Evolutionary conservation across 2,797 vertebrate genomes (phyloP), one percentile per base, ranked within the genome.

Genomic region (Alfaro cultratus): DNA sequence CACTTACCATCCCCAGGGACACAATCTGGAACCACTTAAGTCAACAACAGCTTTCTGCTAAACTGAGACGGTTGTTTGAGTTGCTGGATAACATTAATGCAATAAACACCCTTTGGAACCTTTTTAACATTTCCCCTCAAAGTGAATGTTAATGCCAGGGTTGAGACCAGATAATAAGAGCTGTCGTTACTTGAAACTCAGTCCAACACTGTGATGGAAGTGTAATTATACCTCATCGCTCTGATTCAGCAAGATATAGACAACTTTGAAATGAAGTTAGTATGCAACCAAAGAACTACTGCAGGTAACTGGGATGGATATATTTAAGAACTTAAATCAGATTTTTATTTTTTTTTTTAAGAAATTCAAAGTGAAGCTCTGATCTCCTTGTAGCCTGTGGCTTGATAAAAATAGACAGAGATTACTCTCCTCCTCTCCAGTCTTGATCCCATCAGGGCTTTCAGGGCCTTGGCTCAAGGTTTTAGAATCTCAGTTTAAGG

Each of bases 391-490:
- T 45, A 71, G 41, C 68, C 68, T 71, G 39, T 71, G 43, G 41
- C 68, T 71, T 45, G 68, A 71, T 45, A 71, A n/a, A 45, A 71
- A 71, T 45, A 71, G 41, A 71, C 68, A 45, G 41, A 41, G 64
- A n/a, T 71, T 71, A 29, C 3, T 45, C 41, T 15, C 68, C 23
- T 68, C 21, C 23, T 45, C 41, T 45, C 39, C 39, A 45, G 68
- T 71, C 41, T 71, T 71, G 26, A 71, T 71, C 41, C 68, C 68
- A 45, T 71, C 68, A 71, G 68, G 41, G 68, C 68, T 43, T 45
- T n/a, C 39, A 71, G 68, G 41, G 68, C 26, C 26, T 29, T 71
- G 68, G 68, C 41, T 71, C 39, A 71, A 71, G 64, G 68, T 71
- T 71, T 68, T 26, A 12, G 39, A 11, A 26, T 68, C 23, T 68